Percentiles rank a stretch among this genome's conserved stretches.
phyloP scores from a whole-genome alignment of 2,888 invertebrate genomes.

The Diaperis boleti region DNA sequence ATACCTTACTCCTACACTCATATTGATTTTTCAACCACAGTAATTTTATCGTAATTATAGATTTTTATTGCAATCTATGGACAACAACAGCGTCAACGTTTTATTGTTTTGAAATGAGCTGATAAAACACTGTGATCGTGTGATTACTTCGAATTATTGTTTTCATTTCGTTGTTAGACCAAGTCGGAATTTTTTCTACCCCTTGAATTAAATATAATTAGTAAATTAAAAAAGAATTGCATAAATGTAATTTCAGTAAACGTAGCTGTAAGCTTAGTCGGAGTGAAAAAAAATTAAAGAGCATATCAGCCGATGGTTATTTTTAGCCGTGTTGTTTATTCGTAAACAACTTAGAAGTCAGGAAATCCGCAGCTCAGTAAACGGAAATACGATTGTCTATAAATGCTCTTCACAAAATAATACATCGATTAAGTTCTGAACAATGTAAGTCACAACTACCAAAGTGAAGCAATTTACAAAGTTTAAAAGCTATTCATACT shows the following conservation, averaged over 20 bases:
- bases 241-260: too few relatives aligned
- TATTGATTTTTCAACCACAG: conserved; percentile 1
- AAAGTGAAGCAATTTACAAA: not conserved
- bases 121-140: not conserved
- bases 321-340: not conserved
- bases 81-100: not conserved
- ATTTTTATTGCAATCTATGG: not conserved
- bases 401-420: not conserved
- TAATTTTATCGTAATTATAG: not conserved
- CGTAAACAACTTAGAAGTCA: not conserved
- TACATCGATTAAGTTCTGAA: not conserved
- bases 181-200: too few relatives aligned
- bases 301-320: not conserved
- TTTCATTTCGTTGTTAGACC: too few relatives aligned
- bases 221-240: too few relatives aligned
- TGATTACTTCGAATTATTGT: not conserved
- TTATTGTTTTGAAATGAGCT: not conserved
- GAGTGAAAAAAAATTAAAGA: too few relatives aligned
- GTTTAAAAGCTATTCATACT: not conserved
- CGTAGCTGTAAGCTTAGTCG: too few relatives aligned
- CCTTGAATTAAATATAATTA: too few relatives aligned
- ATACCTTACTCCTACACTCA: not conserved
- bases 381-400: not conserved
- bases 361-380: not conserved
- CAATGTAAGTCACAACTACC: not conserved